These are phyloP conservation scores for Furcifer pardalis DNA, from an alignment of 2,797 vertebrate species.

Conservation along the genomic window DNA sequence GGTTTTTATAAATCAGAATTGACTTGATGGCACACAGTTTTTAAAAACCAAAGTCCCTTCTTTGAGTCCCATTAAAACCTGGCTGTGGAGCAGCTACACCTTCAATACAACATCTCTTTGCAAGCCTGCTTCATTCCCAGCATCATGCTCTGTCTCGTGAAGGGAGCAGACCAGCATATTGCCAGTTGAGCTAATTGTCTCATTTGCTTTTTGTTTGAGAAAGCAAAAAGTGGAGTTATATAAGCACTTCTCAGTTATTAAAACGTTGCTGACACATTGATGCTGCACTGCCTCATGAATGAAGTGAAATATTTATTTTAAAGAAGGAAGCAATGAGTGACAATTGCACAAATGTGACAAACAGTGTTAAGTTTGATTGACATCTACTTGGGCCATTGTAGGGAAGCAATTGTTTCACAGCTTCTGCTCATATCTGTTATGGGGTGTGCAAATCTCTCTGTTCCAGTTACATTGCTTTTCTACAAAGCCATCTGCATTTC, in stretches of 20 bases:
- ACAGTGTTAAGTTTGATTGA: neutral
- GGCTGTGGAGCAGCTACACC: neutral
- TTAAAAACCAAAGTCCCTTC: neutral
- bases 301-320: conserved; percentile 25
- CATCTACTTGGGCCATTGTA: neutral
- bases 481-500: no score
- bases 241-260: conserved; percentile 39
- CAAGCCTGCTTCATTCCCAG: neutral
- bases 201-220: conserved; percentile 18
- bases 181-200: conserved; percentile 22
- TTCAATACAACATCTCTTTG: neutral
- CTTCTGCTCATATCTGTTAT: neutral
- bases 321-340: neutral
- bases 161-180: neutral
- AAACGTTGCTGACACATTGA: conserved; percentile 22
- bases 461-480: no score
- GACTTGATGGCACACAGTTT: no score
- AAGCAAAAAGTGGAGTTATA: conserved; percentile 8
- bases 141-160: neutral
- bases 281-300: conserved; percentile 9
- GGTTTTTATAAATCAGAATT: no score
- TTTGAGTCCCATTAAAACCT: neutral
- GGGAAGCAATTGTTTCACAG: no score
- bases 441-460: no score
- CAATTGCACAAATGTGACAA: neutral